Conservation (phyloP, 1,140 invertebrate species). For the Drosophila nebulosa region DNA sequence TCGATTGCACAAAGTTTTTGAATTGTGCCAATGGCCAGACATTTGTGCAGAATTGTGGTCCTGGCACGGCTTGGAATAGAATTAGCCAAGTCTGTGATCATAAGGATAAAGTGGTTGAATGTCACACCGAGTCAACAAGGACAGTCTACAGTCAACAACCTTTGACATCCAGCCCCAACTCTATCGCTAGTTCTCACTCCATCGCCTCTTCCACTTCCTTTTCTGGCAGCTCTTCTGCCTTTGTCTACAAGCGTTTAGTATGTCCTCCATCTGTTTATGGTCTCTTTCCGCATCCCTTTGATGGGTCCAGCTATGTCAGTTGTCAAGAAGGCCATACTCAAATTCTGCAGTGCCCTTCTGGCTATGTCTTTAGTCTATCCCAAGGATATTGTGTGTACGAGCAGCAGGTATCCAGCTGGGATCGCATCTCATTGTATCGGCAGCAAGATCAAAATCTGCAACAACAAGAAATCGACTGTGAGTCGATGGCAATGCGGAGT, state of each 20-base stretch:
- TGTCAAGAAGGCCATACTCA: slow-evolving; percentile 83
- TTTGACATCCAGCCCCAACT: background rate
- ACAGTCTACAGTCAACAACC: background rate
- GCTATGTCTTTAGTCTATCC: slow-evolving; percentile 48
- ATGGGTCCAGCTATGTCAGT: slow-evolving; percentile 85
- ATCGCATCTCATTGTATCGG: slow-evolving; percentile 29
- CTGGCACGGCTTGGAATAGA: slow-evolving; percentile 86
- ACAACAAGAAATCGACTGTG: slow-evolving; percentile 7
- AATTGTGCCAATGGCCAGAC: slow-evolving; percentile 85
- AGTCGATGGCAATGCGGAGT: background rate
- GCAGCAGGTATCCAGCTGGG: slow-evolving; percentile 15
- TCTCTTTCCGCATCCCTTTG: slow-evolving; percentile 81
- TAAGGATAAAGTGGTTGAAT: slow-evolving; percentile 84
- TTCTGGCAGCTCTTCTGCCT: background rate
- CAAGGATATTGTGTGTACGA: slow-evolving; percentile 36
- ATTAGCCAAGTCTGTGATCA: slow-evolving; percentile 83
- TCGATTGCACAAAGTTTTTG: slow-evolving; percentile 85
- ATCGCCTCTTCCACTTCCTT: background rate
- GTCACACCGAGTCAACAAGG: slow-evolving; percentile 39
- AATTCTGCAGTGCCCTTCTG: slow-evolving; percentile 34
- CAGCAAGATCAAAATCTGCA: background rate
- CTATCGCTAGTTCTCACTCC: background rate
- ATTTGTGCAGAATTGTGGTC: slow-evolving; percentile 84
- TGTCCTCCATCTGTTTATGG: slow-evolving; percentile 54
- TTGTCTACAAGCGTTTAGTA: slow-evolving; percentile 1